These are phyloP conservation scores for Ichneumoninae sp. DNA, from an alignment of 2,888 invertebrate genomes.

Conservation along the genomic window DNA sequence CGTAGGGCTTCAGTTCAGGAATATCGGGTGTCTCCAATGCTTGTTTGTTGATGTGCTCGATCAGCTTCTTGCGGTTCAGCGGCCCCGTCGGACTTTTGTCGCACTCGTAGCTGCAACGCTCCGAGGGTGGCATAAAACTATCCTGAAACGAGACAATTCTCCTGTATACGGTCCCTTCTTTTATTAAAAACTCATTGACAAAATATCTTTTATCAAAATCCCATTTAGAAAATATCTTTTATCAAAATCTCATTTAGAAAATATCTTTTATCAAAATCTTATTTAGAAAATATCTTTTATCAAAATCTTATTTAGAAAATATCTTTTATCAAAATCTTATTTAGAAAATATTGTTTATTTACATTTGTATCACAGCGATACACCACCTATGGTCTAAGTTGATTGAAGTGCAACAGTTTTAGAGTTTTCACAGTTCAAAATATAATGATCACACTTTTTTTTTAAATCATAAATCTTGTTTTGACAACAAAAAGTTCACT, in stretches of 20 bases:
- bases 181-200: too few relatives aligned
- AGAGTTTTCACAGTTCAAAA: too few relatives aligned
- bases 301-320: too few relatives aligned
- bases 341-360: too few relatives aligned
- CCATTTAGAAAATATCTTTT: neutral
- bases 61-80: conserved; percentile 96
- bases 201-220: too few relatives aligned
- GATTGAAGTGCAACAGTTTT: too few relatives aligned
- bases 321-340: too few relatives aligned
- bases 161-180: conserved; percentile 21
- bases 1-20: conserved; percentile 97
- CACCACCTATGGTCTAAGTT: too few relatives aligned
- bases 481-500: neutral
- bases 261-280: too few relatives aligned
- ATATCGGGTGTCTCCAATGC: conserved; percentile 99
- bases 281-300: neutral
- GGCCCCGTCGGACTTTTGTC: conserved; percentile 98
- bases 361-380: too few relatives aligned
- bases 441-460: too few relatives aligned
- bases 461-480: neutral
- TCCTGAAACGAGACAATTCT: conserved; percentile 90
- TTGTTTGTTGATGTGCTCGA: conserved; percentile 98
- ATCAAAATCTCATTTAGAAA: too few relatives aligned
- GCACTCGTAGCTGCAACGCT: conserved; percentile 98
- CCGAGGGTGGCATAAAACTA: conserved; percentile 97